Conservation (phyloP, 2,113 vertebrate genomes). For the Micronycteris hirsuta region DNA sequence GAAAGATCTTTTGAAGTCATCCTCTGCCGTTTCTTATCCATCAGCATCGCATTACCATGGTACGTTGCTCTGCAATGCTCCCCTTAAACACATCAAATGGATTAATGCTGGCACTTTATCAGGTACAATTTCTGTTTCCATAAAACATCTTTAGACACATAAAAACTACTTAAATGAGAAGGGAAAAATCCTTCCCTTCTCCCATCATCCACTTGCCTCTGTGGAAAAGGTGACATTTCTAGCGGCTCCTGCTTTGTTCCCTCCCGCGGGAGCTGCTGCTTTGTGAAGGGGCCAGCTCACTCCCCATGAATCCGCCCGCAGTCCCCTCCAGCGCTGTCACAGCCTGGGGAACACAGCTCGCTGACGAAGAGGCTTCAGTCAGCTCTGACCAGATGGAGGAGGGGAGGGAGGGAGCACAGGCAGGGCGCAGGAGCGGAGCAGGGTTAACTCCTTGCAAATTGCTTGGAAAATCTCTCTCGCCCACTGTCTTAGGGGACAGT, state of each 20-base stretch:
- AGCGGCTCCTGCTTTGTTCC: not conserved
- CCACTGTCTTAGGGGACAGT: not conserved
- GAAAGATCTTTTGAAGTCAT: slow-evolving; percentile 71
- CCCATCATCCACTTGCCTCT: slow-evolving; percentile 16
- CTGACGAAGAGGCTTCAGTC: not conserved
- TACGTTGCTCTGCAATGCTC: slow-evolving; percentile 73
- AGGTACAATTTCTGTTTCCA: slow-evolving; percentile 78
- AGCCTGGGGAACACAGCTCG: not conserved
- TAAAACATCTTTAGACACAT: slow-evolving; percentile 73
- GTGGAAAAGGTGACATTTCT: slow-evolving; percentile 49
- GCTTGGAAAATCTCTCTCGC: not conserved
- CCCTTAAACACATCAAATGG: slow-evolving; percentile 78
- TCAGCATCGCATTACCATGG: slow-evolving; percentile 74
- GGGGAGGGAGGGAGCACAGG: too few species aligned
- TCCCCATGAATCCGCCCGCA: not conserved
- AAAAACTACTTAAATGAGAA: slow-evolving; percentile 69
- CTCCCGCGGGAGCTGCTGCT: slow-evolving; percentile 20
- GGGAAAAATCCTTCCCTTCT: slow-evolving; percentile 45
- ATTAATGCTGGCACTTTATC: slow-evolving; percentile 81
- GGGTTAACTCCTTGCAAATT: not conserved
- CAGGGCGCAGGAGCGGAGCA: not conserved
- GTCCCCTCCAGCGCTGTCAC: not conserved
- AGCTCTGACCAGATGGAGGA: rapidly evolving
- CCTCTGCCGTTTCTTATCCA: slow-evolving; percentile 74
- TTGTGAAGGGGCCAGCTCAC: not conserved